phyloP scores from a whole-genome alignment of 1,140 invertebrate genomes.

The Batillaria attramentaria region DNA sequence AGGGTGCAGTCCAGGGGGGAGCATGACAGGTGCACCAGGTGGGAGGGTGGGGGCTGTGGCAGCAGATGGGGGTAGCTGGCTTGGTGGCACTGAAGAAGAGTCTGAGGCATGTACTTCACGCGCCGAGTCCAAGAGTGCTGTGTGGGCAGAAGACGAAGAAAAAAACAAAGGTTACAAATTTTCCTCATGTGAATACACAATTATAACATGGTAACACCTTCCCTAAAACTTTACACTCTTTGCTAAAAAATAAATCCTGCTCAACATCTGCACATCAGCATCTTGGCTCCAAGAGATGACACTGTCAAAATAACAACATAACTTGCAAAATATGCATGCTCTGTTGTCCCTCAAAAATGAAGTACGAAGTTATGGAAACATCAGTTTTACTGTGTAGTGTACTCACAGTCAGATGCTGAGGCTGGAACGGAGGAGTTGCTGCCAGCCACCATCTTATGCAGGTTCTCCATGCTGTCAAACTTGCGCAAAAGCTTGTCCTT shows the following conservation, averaged over 20 bases:
- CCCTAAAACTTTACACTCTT: too few species aligned
- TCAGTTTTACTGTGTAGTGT: background rate
- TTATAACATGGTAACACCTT: too few species aligned
- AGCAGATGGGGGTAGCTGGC: background rate
- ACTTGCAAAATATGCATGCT: background rate
- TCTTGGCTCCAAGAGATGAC: too few species aligned
- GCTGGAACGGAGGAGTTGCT: background rate
- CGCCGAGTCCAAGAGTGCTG: too few species aligned
- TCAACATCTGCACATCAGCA: too few species aligned
- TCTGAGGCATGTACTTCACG: background rate
- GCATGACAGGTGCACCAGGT: slow-evolving; percentile 5
- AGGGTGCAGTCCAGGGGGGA: slow-evolving; percentile 30
- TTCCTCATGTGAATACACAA: too few species aligned
- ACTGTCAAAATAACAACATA: too few species aligned
- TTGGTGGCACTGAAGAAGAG: too few species aligned
- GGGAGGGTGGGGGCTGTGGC: background rate
- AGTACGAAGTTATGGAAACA: background rate
- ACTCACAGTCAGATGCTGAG: background rate
- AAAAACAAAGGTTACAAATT: too few species aligned
- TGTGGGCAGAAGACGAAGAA: too few species aligned
- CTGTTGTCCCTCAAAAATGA: background rate
- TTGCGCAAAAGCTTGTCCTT: slow-evolving; percentile 66
- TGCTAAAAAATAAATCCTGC: too few species aligned
- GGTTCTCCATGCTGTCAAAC: slow-evolving; percentile 61
- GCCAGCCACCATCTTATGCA: slow-evolving; percentile 45